Evolutionary conservation across 2,888 invertebrate species (phyloP).

Genomic region (Noctuana brunneofusca): DNA sequence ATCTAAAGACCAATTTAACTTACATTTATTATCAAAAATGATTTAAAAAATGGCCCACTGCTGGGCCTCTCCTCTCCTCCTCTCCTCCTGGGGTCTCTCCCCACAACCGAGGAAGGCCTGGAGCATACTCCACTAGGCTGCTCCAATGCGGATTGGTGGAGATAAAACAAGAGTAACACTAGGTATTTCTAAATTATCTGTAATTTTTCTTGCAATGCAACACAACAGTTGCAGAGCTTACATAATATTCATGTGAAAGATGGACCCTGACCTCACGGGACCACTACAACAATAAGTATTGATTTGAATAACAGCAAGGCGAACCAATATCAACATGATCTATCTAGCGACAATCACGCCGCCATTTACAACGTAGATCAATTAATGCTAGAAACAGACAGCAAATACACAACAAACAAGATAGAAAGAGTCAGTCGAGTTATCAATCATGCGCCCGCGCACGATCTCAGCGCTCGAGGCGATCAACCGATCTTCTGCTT

Average conservation of each 20-base stretch:
- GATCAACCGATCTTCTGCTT: slow-evolving; percentile 72
- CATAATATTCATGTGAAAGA: slow-evolving; percentile 12
- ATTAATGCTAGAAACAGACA: slow-evolving; percentile 69
- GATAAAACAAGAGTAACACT: too few species aligned
- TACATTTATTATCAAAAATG: too few species aligned
- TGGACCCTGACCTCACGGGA: slow-evolving; percentile 19
- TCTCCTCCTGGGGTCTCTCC: too few species aligned
- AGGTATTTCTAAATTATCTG: too few species aligned
- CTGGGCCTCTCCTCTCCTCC: too few species aligned
- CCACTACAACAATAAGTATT: slow-evolving; percentile 58
- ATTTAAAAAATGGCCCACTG: too few species aligned
- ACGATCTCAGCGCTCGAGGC: slow-evolving; percentile 71
- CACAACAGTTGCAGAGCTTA: not conserved
- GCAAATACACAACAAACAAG: slow-evolving; percentile 40
- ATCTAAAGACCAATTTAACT: too few species aligned
- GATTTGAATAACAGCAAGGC: slow-evolving; percentile 56
- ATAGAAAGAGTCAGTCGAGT: slow-evolving; percentile 58
- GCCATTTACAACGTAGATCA: slow-evolving; percentile 74
- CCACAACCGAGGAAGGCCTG: too few species aligned
- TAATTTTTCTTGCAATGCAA: not conserved
- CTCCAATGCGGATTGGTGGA: too few species aligned
- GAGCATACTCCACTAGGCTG: too few species aligned
- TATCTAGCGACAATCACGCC: slow-evolving; percentile 74
- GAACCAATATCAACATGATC: slow-evolving; percentile 67
- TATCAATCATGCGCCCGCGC: slow-evolving; percentile 80